phyloP scores from a whole-genome alignment of 2,888 invertebrate genomes.

The Phania funesta region DNA sequence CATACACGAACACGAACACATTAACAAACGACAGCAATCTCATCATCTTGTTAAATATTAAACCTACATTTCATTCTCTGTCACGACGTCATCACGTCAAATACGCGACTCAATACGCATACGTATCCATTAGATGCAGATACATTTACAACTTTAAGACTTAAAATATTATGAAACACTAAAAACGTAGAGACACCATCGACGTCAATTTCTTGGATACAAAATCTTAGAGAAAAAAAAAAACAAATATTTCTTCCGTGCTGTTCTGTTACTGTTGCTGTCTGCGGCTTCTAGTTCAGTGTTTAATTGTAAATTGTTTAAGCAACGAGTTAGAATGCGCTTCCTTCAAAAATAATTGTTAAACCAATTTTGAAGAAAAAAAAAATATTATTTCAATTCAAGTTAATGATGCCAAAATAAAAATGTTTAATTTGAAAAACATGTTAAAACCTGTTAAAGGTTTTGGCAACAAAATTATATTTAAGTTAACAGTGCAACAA shows the following conservation, averaged over 20 bases:
- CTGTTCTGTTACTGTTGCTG: background rate
- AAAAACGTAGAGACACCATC: conserved; percentile 67
- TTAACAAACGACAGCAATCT: conserved; percentile 36
- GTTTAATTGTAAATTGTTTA: conserved; percentile 46
- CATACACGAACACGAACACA: conserved; percentile 5
- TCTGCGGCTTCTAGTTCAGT: conserved; percentile 38
- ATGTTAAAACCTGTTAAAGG: background rate
- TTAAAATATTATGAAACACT: background rate
- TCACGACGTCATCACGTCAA: conserved; percentile 63
- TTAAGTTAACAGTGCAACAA: background rate
- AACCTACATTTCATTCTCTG: conserved; percentile 64
- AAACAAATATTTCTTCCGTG: conserved; percentile 1
- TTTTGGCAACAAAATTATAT: background rate
- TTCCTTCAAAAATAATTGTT: conserved; percentile 3
- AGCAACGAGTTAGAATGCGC: conserved; percentile 36
- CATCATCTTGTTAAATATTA: conserved; percentile 58
- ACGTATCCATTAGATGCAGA: conserved; percentile 35
- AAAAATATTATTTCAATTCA: background rate
- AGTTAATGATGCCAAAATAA: background rate
- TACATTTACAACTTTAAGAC: background rate
- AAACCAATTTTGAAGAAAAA: background rate
- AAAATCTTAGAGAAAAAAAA: background rate
- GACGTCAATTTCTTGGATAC: conserved; percentile 52
- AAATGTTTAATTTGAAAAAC: background rate
- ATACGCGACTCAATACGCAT: conserved; percentile 60